phyloP scores from a whole-genome alignment of 2,888 invertebrate genomes.

The Oeneis ivallda region DNA sequence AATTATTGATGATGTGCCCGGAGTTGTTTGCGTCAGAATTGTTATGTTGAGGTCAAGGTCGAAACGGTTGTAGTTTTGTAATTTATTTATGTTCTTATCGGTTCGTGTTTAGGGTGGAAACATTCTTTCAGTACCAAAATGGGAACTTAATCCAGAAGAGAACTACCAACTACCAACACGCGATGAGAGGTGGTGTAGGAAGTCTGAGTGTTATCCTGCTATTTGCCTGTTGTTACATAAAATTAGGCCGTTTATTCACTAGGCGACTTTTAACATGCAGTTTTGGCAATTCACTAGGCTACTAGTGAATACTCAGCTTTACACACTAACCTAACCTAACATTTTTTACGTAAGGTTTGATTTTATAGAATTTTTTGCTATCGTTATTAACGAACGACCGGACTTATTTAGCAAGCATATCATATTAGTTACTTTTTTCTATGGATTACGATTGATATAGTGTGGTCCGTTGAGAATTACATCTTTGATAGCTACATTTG shows the following conservation, averaged over 20 bases:
- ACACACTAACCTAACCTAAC: neutral
- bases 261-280: too few relatives aligned
- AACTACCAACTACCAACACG: too few relatives aligned
- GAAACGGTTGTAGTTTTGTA: neutral
- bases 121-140: neutral
- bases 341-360: constrained; percentile 3
- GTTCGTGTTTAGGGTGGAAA: neutral
- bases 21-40: constrained; percentile 22
- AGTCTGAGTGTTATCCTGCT: neutral
- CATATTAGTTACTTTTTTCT: too few relatives aligned
- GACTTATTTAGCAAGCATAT: too few relatives aligned
- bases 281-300: too few relatives aligned
- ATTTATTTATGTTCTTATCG: neutral
- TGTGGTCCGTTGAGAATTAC: too few relatives aligned
- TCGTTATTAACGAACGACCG: too few relatives aligned
- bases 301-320: too few relatives aligned
- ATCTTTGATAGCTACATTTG: too few relatives aligned
- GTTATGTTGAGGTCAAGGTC: constrained; percentile 23
- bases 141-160: neutral
- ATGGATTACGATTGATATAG: too few relatives aligned
- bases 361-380: neutral
- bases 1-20: constrained; percentile 13
- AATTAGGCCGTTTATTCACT: neutral
- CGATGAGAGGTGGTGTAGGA: too few relatives aligned
- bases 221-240: neutral